Evolutionary conservation across 2,797 vertebrate species (phyloP), one percentile per base, ranked within the genome.

Genomic region (Crenichthys baileyi): DNA sequence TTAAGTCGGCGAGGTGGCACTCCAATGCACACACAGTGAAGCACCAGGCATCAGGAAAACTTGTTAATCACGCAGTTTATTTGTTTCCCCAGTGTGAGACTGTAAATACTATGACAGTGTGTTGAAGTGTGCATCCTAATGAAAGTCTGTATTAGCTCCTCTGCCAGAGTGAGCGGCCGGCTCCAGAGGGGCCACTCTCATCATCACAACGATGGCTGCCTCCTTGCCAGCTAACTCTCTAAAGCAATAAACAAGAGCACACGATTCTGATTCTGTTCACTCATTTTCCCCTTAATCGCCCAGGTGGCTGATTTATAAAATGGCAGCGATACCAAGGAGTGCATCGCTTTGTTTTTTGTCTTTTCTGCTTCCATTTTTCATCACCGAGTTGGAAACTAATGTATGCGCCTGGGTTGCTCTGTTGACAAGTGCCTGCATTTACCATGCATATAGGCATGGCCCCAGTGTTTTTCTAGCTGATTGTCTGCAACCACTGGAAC

Each of bases 61-160:
- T 91, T 94, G 94, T 95, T 96, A 95, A 95, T 96, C 94, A 95
- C 91, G 94, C 93, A 93, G 91, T 95, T 95, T 95, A 95, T 95
- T 95, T 94, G 93, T 94, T 94, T 91, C 93, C 92, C 94, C 92
- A 91, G 92, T 90, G 92, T 92, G 93, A 92, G 89, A 92, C 92
- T 94, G 95, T 94, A 95, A 95, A 95, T 93, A 94, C 91, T 89
- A 88, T 88, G 88, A 88, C 91, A 91, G 87, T 91, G 89, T 90
- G 91, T 92, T 91, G 90, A 88, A 90, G 91, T 90, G 90, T 88
- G 90, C 89, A 85, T 90, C 88, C 88, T 94, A 91, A 93, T 90
- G 93, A 91, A 92, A 89, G 83, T 87, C 83, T 89, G 92, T 91
- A 88, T 91, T 88, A 90, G 89, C 87, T 91, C 85, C 87, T 90